Base-by-base conservation (phyloP, 2,797 vertebrate species). In the Crypturellus tataupa region DNA sequence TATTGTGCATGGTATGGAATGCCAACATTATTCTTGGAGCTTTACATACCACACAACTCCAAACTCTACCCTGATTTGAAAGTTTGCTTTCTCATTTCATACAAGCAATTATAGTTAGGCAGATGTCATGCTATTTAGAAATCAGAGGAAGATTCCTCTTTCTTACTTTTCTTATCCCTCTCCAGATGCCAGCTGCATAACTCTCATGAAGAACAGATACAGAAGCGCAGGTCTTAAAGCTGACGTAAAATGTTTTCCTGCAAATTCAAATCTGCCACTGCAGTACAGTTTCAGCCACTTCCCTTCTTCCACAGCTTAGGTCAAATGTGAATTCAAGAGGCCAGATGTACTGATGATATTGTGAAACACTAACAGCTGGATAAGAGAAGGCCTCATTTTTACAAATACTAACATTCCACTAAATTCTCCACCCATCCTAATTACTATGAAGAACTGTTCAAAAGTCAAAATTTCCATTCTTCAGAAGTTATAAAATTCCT, bases 81-180 rank as follows among this genome's bases (percentile, higher is more conserved):
- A 87, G 46, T 11, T 42, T 8, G 64, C 71, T 67, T 20, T 15
- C 7, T 68, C 15, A 46, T 70, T 80, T 75, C 44, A 62, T 40
- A 27, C 16, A 82, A 33, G 37, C 49, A 73, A 35, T 72, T 67
- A 21, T 1, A 68, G 69, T 77, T 78, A 84, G 68, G 68, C 72
- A 79, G 11, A 4, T 85, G 16, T 51, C 20, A 33, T 10, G 2
- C 62, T 69, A 80, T 39, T 69, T 93, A 79, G 25, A 70, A 85
- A 56, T 42, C 58, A 89, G 71, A 71, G 44, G 21, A 44, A 42
- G 23, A 60, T 19, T 83, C 58, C 5, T 80, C 51, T 77, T 79
- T 56, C 71, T 44, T 23, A 46, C 69, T 89, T 92, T 84, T 69
- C 75, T 81, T 51, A 80, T 51, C 55, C 13, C 33, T 90, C 69